A percentile compares a stretch with the other conserved stretches of the same genome.
Evolutionary conservation across 2,797 vertebrate genomes (phyloP).

Genomic region (Lateolabrax maculatus): DNA sequence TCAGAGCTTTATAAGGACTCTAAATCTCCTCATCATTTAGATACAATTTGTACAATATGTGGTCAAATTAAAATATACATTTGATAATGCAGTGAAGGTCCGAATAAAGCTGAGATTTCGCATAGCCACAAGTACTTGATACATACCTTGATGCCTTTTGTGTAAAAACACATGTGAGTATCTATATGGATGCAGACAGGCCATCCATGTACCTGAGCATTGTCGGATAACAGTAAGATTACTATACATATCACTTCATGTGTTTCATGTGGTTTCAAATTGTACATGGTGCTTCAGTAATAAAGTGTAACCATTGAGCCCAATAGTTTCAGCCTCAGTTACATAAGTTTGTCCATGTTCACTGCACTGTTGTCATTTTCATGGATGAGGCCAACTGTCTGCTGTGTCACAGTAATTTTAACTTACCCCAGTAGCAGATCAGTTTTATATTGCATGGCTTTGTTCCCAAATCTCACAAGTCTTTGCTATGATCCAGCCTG

Average conservation of each 20-base stretch:
- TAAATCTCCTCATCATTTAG: neutral
- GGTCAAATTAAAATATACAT: neutral
- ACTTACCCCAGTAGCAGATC: slow-evolving; percentile 22
- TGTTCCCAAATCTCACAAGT: slow-evolving; percentile 38
- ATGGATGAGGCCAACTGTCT: slow-evolving; percentile 41
- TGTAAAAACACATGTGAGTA: neutral
- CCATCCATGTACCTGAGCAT: neutral
- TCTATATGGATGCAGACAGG: neutral
- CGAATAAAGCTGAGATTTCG: neutral
- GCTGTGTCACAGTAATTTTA: slow-evolving; percentile 22
- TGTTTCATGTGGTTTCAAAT: neutral
- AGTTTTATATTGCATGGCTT: slow-evolving; percentile 34
- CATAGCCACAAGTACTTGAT: neutral
- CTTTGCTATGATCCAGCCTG: slow-evolving; percentile 29
- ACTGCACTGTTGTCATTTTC: slow-evolving; percentile 39
- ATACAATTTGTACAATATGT: neutral
- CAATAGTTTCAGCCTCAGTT: neutral
- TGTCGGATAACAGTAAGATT: neutral
- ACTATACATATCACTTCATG: neutral
- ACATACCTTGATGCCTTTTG: neutral
- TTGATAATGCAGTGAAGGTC: neutral
- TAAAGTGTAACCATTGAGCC: neutral
- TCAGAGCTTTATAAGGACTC: slow-evolving; percentile 1
- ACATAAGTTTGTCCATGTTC: slow-evolving; percentile 21
- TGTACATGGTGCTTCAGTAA: neutral